These are phyloP conservation scores for Sebastes glaucus DNA, from an alignment of 2,797 vertebrate genomes.

Conservation along the genomic window DNA sequence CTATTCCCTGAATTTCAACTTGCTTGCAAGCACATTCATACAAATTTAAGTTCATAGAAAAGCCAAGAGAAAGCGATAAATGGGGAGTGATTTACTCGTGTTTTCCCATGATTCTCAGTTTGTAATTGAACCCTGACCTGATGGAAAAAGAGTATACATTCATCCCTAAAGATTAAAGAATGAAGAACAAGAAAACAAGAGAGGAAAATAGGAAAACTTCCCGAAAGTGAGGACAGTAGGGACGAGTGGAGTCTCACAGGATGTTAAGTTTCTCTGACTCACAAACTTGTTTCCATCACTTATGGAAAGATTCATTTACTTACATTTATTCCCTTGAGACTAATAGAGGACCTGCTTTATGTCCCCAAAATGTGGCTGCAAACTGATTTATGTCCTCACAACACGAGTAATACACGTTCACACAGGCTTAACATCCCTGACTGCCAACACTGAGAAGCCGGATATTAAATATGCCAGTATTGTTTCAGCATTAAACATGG, in stretches of 20 bases:
- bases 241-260: constrained; percentile 30
- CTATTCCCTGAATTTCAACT: neutral
- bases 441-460: neutral
- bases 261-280: constrained; percentile 1
- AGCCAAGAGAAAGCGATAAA: neutral
- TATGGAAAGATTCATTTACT: neutral
- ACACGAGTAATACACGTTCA: neutral
- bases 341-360: neutral
- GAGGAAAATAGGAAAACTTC: neutral
- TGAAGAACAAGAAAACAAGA: neutral
- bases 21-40: neutral
- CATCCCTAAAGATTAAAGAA: neutral
- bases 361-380: neutral
- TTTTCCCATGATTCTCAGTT: neutral
- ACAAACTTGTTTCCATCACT: neutral
- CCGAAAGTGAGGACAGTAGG: neutral
- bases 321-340: neutral
- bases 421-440: neutral
- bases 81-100: neutral
- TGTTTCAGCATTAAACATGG: neutral
- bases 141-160: neutral
- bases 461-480: neutral
- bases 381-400: neutral
- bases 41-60: neutral
- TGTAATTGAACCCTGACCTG: constrained; percentile 3